Conservation (phyloP, 1,140 invertebrate species). For the Pogonomyrmex californicus region DNA sequence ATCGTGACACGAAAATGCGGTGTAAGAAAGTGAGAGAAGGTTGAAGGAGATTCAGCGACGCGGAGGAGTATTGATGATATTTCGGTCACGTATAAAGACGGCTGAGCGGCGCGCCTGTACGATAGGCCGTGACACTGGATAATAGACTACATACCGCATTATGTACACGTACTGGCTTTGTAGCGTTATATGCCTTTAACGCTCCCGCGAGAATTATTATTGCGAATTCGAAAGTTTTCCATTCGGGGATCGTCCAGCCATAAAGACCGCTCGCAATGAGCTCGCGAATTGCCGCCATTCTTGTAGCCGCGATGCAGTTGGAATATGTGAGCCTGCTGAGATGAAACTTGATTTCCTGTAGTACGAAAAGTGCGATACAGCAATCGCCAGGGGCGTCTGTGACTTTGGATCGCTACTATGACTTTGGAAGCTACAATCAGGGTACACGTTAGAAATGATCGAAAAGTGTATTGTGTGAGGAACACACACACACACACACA, state of each 20-base stretch:
- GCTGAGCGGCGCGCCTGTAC: conserved; percentile 12
- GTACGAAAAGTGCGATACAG: conserved; percentile 38
- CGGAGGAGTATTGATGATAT: conserved; percentile 63
- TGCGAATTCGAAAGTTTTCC: conserved; percentile 59
- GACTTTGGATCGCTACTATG: not conserved
- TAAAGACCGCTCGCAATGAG: conserved; percentile 47
- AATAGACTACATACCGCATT: conserved; percentile 66
- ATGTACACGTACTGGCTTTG: conserved; percentile 58
- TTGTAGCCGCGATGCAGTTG: conserved; percentile 48
- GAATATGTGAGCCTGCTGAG: conserved; percentile 54
- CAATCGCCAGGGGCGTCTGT: not conserved
- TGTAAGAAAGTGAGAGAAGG: conserved; percentile 49
- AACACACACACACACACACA: not conserved
- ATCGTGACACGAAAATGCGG: conserved; percentile 32
- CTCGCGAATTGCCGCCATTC: conserved; percentile 60
- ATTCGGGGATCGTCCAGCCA: conserved; percentile 46
- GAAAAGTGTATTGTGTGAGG: not conserved
- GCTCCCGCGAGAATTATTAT: conserved; percentile 57
- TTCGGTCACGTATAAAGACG: conserved; percentile 69
- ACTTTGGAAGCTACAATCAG: not conserved
- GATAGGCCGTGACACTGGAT: conserved; percentile 61
- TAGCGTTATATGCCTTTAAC: conserved; percentile 56
- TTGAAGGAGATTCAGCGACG: conserved; percentile 43
- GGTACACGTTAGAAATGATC: not conserved
- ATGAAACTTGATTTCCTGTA: conserved; percentile 48